These are phyloP conservation scores for Pandemis cinnamomeana DNA, from an alignment of 2,888 invertebrate genomes.

Conservation along the genomic window DNA sequence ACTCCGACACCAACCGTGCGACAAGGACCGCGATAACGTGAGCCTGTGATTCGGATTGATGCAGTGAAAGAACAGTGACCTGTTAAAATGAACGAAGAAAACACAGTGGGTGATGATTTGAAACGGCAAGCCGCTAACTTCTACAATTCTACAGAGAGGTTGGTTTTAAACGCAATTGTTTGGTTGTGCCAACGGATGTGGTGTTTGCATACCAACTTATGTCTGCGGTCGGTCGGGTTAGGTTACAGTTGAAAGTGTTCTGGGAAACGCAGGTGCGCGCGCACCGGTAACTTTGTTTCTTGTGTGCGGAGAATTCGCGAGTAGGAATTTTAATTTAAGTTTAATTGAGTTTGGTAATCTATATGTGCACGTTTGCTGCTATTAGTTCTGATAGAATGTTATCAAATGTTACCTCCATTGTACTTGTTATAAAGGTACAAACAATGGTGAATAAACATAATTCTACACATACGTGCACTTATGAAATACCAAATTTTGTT, in stretches of 20 bases:
- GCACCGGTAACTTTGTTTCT: conserved; percentile 23
- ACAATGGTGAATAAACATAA: background rate
- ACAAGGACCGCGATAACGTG: conserved; percentile 41
- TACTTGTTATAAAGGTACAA: background rate
- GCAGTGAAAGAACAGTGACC: conserved; percentile 54
- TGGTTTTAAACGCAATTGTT: conserved; percentile 50
- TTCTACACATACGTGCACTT: background rate
- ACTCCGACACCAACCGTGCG: conserved; percentile 45
- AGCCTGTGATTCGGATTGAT: conserved; percentile 44
- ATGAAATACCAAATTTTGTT: background rate
- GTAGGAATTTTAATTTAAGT: conserved; percentile 12
- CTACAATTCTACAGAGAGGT: conserved; percentile 80
- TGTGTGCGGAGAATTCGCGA: background rate
- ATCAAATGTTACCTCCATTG: background rate
- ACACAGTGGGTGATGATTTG: conserved; percentile 72
- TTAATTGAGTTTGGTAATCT: background rate
- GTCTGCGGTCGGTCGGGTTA: background rate
- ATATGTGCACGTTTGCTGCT: background rate
- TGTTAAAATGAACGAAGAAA: conserved; percentile 72
- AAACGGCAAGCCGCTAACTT: conserved; percentile 80
- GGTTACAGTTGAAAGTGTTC: background rate
- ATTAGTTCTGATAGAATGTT: background rate
- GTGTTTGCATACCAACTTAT: conserved; percentile 9
- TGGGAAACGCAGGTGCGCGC: background rate
- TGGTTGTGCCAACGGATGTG: background rate